Base-by-base conservation (phyloP, 2,888 invertebrate genomes). In the Pachydiplax longipennis region DNA sequence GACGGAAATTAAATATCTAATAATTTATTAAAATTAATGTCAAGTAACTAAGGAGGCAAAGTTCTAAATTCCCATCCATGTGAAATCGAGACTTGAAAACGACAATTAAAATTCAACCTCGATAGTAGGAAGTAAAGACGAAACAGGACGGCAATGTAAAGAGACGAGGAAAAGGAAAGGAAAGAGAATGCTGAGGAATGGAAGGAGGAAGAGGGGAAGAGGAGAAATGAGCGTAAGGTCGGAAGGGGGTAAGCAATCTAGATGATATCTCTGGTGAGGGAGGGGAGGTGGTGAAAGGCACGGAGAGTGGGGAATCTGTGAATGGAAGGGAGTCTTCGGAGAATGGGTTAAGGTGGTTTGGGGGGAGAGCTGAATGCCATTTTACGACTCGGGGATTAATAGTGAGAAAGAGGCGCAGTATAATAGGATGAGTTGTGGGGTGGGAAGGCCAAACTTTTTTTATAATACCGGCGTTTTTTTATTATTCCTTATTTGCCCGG, bases 321-420 rank as follows among this genome's bases (percentile, higher is more conserved):
- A 81, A 44, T 81, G 81, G 81, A n/a, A 37, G 81, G 40, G 40
- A 40, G 31, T 65, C 65, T 65, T 31, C 80, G 80, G 80, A 37
- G 80, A 37, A 80, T 65, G 82, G 82, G 44, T 8, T 44, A 61
- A 83, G 87, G 65, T 61, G 53, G 73, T 73, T 31, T 65, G 65
- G 65, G 25, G 73, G 65, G 25, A 5, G 87, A 87, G 87, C 87
- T 65, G 58, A 37, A 65, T 61, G 87, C 35, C 87, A 61, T 58
- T 87, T 87, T 87, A 87, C 87, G 87, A 73, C 35, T 82, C 6
- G 40, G 35, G 82, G 90, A 82, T 80, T 80, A 80, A 80, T 80
- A 80, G 90, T 40, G 90, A 81, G 65, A 65, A 90, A 90, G 82
- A 90, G 80, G 82, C 81, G 90, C 65, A 61, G 90, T 82, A 90